Base-by-base conservation (phyloP, 1,140 invertebrate genomes). In the Drosophila sturtevanti region DNA sequence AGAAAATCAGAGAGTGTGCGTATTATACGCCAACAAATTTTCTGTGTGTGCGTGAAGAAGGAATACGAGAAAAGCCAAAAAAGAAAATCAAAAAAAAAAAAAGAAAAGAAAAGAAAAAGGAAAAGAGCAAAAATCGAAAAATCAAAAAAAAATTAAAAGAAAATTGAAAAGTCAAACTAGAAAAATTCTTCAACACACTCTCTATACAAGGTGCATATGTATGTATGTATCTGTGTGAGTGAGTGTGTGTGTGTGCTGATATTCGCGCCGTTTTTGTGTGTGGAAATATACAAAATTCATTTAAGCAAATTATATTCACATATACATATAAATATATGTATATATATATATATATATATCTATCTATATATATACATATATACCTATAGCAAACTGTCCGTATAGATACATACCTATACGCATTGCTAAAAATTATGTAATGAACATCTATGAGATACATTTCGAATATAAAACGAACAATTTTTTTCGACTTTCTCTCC, bases 251-350 rank as follows among this genome's bases (percentile, higher is more conserved):
- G 60, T 63, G 35, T 41, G 73, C 54, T 69, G 24, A 48, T 44
- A 58, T 75, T 75, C 67, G 60, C 59, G 62, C 61, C 72, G 81
- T 64, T 77, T 72, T 68, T 68, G 82, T 81, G 78, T 81, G 82
- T 87, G 81, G 82, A 86, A 86, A 87, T 87, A 86, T 86, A 87
- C 80, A 72, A 48, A 86, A 81, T 86, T 77, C 77, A 65, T 79
- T 67, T 62, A 68, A 86, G 81, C 81, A 80, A 80, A 85, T 73
- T 74, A 60, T 60, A 60, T 77, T 66, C 77, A 77, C 56, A 85
- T 81, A 58, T 74, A 66, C 77, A 86, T 63, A 77, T 72, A 74
- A 58, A 69, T 35, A 65, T 63, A 75, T 56, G 59, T 62, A 56
- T 67, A 70, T 37, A 63, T 61, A 69, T 38, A 61, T 66, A 63